These are phyloP conservation scores for Tetrapedia diversipes DNA, from an alignment of 2,888 invertebrate species.

Conservation along the genomic window DNA sequence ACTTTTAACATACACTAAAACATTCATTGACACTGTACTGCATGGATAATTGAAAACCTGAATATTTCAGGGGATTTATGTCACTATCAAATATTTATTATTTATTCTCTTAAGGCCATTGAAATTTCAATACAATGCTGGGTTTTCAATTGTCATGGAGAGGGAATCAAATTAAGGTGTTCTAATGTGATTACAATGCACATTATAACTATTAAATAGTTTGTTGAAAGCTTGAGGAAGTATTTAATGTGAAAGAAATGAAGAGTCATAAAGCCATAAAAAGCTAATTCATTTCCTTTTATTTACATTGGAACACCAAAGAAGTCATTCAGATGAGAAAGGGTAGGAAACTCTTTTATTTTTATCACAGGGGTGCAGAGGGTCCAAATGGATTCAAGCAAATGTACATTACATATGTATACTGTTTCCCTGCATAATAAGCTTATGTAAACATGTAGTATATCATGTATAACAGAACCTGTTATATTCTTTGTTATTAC, in stretches of 20 bases:
- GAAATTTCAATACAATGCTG: conserved; percentile 20
- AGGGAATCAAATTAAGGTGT: conserved; percentile 28
- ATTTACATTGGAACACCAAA: conserved; percentile 52
- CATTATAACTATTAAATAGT: conserved; percentile 23
- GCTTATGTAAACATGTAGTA: conserved; percentile 30
- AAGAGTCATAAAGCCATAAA: conserved; percentile 32
- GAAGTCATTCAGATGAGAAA: conserved; percentile 62
- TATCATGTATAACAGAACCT: neutral
- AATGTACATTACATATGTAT: conserved; percentile 31
- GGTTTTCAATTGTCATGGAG: conserved; percentile 10
- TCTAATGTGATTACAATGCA: conserved; percentile 36
- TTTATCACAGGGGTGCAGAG: conserved; percentile 56
- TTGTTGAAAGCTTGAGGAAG: conserved; percentile 40
- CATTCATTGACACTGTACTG: neutral
- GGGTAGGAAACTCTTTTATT: conserved; percentile 69
- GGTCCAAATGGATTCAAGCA: conserved; percentile 37
- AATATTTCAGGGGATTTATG: conserved; percentile 6
- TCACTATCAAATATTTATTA: conserved; percentile 19
- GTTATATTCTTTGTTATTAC: conserved; percentile 6
- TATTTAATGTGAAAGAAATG: conserved; percentile 46
- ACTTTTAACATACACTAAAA: neutral
- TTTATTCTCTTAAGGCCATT: conserved; percentile 16
- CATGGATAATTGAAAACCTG: neutral
- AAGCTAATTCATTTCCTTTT: conserved; percentile 57
- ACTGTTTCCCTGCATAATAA: conserved; percentile 16